Evolutionary conservation across 2,797 vertebrate genomes (phyloP), one percentile per base, ranked within the genome.

Genomic region (Cirrhinus mrigala): DNA sequence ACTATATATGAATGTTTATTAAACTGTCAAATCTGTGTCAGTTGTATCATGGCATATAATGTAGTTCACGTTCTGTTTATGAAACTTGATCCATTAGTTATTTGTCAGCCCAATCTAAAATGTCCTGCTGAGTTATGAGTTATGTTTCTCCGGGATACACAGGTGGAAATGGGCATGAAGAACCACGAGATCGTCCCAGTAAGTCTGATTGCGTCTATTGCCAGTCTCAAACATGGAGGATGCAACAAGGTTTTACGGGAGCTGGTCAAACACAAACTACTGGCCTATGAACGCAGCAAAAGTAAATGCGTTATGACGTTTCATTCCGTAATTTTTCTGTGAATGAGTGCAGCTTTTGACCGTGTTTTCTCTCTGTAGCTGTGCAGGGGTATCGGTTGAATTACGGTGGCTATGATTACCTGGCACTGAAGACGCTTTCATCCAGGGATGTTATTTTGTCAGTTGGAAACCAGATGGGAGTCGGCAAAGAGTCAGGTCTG

Each of bases 161-260:
- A 99, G 98, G 97, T 99, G 89, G 98, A 99, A 94, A 99, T 99
- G 98, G 98, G 98, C 52, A 99, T 99, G 98, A 99, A 99, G 92
- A 99, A 99, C 93, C 98, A 99, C 85, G 98, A 99, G 92, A 97
- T 99, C 22, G 98, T 99, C 71, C 97, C 98, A 54, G 94, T 96
- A 70, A 97, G 97, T 93, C 95, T 99, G 60, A 92, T 97, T 79
- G 94, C 98, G 27, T 98, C 98, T 22, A 99, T 99, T 87, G 98
- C 98, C 18, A 97, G 95, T 88, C 96, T 99, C 87, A 98, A 96
- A 93, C 97, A 99, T 0, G 98, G 98, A 1, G 98, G 98, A 74
- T 98, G 97, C 92, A 99, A 98, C 90, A 99, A 99, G 93, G 89
- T 99, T 88, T 93, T 99, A 89, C 94, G 96, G 91, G 98, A 99